phyloP scores from a whole-genome alignment of 2,888 invertebrate species.

The Noctuana brunneofusca region DNA sequence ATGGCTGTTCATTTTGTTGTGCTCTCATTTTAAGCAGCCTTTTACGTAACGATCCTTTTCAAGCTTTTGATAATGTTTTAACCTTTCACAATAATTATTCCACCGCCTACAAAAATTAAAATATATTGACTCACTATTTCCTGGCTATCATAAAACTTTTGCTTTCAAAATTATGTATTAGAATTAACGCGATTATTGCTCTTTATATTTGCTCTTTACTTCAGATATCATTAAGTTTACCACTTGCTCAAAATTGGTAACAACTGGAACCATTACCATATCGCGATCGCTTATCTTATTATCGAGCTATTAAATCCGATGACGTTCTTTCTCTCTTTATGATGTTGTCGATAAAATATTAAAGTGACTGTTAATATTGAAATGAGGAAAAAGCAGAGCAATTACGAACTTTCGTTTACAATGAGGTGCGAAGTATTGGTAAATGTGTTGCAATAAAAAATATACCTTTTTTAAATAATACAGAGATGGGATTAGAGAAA shows the following conservation, averaged over 20 bases:
- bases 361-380: conserved; percentile 31
- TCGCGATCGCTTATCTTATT: conserved; percentile 27
- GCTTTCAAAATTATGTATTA: background rate
- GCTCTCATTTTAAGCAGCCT: background rate
- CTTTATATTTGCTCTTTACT: too few relatives aligned
- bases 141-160: background rate
- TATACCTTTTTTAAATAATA: conserved; percentile 10
- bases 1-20: conserved; percentile 8
- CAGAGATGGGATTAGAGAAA: conserved; percentile 12
- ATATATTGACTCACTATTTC: too few relatives aligned
- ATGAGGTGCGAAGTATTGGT: conserved; percentile 29
- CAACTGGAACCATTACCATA: background rate
- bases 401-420: conserved; percentile 34
- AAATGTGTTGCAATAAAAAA: conserved; percentile 17
- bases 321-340: conserved; percentile 33
- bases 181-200: too few relatives aligned
- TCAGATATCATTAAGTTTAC: background rate
- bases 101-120: too few relatives aligned
- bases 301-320: conserved; percentile 30
- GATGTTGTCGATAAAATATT: conserved; percentile 32
- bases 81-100: too few relatives aligned
- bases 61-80: background rate
- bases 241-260: conserved; percentile 8
- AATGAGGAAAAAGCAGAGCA: conserved; percentile 35
- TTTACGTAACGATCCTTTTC: background rate